Evolutionary conservation across 1,140 invertebrate genomes (phyloP).

Genomic region (Teleogryllus occipitalis): DNA sequence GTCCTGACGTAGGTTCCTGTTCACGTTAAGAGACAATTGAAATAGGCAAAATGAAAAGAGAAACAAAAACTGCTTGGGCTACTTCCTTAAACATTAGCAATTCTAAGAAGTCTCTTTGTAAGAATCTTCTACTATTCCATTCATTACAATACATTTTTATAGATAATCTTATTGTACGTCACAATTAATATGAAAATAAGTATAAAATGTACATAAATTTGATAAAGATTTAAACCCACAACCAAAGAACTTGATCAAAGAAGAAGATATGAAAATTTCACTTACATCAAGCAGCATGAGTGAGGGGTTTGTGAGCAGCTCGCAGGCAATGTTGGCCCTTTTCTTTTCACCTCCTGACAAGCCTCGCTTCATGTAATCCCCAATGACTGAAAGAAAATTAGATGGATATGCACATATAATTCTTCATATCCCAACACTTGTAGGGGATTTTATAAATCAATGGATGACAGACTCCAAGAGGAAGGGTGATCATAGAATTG

Average conservation of each 20-base stretch:
- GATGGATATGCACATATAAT: too few species aligned
- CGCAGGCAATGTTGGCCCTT: slow-evolving; percentile 76
- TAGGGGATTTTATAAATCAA: too few species aligned
- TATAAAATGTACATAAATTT: background rate
- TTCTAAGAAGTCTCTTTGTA: too few species aligned
- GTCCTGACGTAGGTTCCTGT: slow-evolving; percentile 77
- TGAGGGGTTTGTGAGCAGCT: slow-evolving; percentile 74
- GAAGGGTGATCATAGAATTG: too few species aligned
- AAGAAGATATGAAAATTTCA: slow-evolving; percentile 24
- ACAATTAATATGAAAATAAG: background rate
- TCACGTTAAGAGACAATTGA: too few species aligned
- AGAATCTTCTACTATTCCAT: too few species aligned
- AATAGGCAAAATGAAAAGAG: too few species aligned
- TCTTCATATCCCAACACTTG: too few species aligned
- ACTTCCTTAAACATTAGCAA: too few species aligned
- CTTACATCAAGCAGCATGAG: slow-evolving; percentile 80
- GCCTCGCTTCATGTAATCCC: slow-evolving; percentile 67
- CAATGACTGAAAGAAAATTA: slow-evolving; percentile 51
- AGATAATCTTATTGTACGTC: background rate
- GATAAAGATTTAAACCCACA: background rate
- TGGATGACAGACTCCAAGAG: too few species aligned
- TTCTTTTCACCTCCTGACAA: slow-evolving; percentile 83
- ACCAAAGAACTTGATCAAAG: background rate
- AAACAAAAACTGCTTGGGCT: too few species aligned
- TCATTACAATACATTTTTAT: background rate